Evolutionary conservation across 2,113 vertebrate species (phyloP).

Genomic region (Pteronura brasiliensis): DNA sequence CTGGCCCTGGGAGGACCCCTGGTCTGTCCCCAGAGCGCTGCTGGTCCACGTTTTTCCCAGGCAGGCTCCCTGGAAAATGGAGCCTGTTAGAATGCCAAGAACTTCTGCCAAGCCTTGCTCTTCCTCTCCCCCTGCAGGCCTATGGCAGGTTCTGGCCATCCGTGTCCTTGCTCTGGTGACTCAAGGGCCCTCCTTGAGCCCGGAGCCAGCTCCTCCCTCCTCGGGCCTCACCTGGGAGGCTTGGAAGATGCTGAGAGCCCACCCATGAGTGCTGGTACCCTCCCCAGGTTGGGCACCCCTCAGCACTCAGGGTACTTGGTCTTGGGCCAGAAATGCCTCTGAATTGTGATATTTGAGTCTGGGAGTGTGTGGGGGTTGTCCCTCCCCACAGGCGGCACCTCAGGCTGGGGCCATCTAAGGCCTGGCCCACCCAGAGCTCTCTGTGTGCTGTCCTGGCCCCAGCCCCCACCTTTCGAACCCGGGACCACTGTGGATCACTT

Average conservation of each 20-base stretch:
- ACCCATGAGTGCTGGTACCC: not conserved
- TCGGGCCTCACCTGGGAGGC: not conserved
- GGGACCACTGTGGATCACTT: not conserved
- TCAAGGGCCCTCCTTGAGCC: no score
- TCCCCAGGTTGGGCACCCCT: not conserved
- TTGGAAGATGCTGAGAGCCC: not conserved
- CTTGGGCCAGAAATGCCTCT: not conserved
- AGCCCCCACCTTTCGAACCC: no score
- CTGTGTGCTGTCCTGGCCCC: no score
- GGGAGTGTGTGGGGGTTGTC: not conserved
- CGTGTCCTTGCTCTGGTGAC: not conserved
- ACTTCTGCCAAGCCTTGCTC: not conserved
- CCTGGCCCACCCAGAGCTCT: not conserved
- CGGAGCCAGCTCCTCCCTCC: not conserved
- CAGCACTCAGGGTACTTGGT: no score
- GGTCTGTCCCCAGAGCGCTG: not conserved
- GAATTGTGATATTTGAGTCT: no score
- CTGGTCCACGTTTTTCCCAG: not conserved
- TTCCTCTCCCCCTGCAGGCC: not conserved
- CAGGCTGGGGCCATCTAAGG: not conserved
- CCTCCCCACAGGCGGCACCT: not conserved
- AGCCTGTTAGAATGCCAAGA: fast-evolving
- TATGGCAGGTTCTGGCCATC: not conserved
- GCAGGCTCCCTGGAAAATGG: not conserved
- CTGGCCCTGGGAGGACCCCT: not conserved